These are phyloP conservation scores for Paramormyrops hopkinsi DNA, from an alignment of 2,797 vertebrate genomes.

Conservation along the genomic window DNA sequence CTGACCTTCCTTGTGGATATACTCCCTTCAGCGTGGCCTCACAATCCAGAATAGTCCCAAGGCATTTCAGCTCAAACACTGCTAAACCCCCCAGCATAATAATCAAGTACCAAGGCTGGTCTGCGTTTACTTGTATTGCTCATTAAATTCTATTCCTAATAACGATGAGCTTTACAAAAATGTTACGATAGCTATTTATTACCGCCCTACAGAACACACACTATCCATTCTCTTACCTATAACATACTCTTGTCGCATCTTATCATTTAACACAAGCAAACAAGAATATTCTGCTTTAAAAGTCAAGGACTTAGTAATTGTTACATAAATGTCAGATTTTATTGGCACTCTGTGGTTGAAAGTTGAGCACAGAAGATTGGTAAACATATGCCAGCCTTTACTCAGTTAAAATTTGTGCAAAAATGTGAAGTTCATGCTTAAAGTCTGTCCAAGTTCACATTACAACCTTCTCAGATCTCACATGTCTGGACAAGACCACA, in stretches of 20 bases:
- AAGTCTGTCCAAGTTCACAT: background rate
- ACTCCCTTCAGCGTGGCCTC: background rate
- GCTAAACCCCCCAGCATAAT: background rate
- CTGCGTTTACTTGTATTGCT: background rate
- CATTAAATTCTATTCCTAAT: background rate
- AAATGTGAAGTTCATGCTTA: background rate
- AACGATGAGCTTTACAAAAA: background rate
- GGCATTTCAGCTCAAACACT: background rate
- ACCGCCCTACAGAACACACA: background rate
- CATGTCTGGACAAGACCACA: constrained; percentile 5
- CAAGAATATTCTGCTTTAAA: background rate
- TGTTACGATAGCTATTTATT: background rate
- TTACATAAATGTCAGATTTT: background rate
- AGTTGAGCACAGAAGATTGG: background rate
- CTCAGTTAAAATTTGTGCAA: background rate
- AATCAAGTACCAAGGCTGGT: background rate
- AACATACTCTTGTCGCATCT: background rate
- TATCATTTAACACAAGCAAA: background rate
- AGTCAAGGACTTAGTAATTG: background rate
- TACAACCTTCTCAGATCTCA: background rate
- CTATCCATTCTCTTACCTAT: background rate
- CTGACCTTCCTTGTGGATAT: background rate
- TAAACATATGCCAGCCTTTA: background rate
- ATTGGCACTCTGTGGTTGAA: background rate
- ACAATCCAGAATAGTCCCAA: background rate